Percentiles rank a stretch among this genome's conserved stretches.
Evolutionary conservation across 2,113 vertebrate species (phyloP).

Genomic region (Glaucomys volans): DNA sequence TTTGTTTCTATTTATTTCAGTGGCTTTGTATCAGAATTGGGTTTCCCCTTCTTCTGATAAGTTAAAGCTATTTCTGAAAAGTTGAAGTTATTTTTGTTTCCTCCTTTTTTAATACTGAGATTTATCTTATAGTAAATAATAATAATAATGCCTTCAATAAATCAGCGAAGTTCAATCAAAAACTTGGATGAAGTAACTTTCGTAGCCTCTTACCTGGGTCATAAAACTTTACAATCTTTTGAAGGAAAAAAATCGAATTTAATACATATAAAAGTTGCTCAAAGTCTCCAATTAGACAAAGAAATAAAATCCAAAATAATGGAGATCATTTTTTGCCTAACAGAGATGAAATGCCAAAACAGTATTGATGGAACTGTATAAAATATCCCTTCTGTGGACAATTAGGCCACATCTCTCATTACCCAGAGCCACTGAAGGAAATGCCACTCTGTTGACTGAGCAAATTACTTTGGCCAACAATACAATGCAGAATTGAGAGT

Average conservation of each 20-base stretch:
- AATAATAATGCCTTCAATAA: background rate
- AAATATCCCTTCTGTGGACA: background rate
- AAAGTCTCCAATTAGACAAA: slow-evolving; percentile 3
- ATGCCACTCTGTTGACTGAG: background rate
- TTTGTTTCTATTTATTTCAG: slow-evolving; percentile 11
- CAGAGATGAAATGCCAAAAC: background rate
- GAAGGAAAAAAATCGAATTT: background rate
- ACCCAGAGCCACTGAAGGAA: background rate
- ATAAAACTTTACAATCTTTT: slow-evolving; percentile 20
- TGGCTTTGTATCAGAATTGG: background rate
- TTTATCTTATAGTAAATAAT: background rate
- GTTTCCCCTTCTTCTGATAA: background rate
- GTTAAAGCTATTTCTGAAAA: slow-evolving; percentile 31
- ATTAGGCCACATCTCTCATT: background rate
- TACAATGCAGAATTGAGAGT: background rate
- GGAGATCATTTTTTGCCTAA: background rate
- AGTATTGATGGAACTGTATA: background rate
- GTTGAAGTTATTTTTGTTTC: background rate
- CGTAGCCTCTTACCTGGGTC: background rate
- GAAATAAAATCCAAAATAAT: background rate
- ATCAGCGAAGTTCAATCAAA: background rate
- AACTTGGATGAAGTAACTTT: background rate
- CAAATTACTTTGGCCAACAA: background rate
- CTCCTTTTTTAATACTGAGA: background rate
- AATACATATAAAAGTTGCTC: background rate